Base-by-base conservation (phyloP, 2,797 vertebrate genomes). In the Netta rufina region DNA sequence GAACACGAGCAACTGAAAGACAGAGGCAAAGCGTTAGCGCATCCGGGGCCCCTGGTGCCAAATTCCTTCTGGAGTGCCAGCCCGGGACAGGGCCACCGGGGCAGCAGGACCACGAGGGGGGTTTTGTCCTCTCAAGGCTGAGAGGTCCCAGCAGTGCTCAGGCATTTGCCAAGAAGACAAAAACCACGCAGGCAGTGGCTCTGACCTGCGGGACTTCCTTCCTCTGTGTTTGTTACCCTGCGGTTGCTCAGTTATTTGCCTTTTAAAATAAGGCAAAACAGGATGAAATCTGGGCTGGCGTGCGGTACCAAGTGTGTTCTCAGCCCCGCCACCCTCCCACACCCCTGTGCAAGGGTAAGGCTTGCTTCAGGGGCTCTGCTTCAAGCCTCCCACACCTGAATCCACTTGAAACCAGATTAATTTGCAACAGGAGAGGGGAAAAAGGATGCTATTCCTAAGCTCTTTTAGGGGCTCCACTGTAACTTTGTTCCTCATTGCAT, bases 1-100 rank as follows among this genome's bases (percentile, higher is more conserved):
- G 95, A 98, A 96, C 96, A 97, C 96, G 96, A 99, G 98, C 94
- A 99, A 97, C 99, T 99, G 97, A 94, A 98, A 98, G 79, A 97
- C 91, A 97, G 39, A 91, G 6, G 14, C 25, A n/a, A 67, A 57
- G 14, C 13, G 13, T 96, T 76, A 49, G 24, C 3, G 11, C 47
- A 47, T 12, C 47, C 11, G 11, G 45, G 45, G 20, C 45, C 45
- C 45, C 45, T 4, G 1, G 49, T 25, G 49, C 24, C 49, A 25
- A 49, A 49, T 25, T 49, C 49, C 22, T 49, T 9, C 9, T 18
- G n/a, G 22, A 32, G 32, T 47, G 67, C n/a, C 5, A 0, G 13
- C 0, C 0, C 2, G 24, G 70, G 6, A 28, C 1, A 22, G 56
- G 49, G 33, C 47, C 64, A 53, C 43, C 8, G 4, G 25, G 61